Evolutionary conservation across 2,113 vertebrate genomes (phyloP).

Genomic region (Oenanthe melanoleuca): DNA sequence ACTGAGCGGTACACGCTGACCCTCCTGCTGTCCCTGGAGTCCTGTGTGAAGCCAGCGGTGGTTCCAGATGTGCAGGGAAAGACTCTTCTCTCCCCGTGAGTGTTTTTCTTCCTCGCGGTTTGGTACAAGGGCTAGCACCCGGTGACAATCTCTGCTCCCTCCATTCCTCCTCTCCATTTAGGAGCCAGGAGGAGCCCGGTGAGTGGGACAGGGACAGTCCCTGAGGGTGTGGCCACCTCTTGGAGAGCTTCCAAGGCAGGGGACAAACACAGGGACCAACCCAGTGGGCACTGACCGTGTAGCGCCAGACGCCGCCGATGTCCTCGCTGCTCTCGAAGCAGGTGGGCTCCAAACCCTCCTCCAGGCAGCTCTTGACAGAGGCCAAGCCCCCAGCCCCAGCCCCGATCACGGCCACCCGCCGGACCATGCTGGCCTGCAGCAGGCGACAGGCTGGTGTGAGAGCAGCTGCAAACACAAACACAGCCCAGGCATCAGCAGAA

Average conservation of each 20-base stretch:
- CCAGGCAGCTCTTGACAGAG: slow-evolving; percentile 85
- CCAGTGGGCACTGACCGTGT: slow-evolving; percentile 72
- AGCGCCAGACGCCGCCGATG: slow-evolving; percentile 89
- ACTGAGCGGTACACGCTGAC: slow-evolving; percentile 84
- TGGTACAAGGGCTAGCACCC: neutral
- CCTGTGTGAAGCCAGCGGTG: slow-evolving; percentile 68
- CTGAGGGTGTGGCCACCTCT: rapidly evolving
- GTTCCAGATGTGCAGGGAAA: neutral
- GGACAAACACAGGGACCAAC: neutral
- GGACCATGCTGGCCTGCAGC: slow-evolving; percentile 61
- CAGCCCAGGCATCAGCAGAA: neutral
- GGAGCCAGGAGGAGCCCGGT: neutral
- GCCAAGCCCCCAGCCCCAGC: slow-evolving; percentile 82
- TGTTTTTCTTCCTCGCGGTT: neutral
- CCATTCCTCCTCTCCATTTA: neutral
- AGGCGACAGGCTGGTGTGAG: rapidly evolving
- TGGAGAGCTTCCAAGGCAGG: neutral
- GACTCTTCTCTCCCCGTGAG: neutral
- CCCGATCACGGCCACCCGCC: slow-evolving; percentile 82
- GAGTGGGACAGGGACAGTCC: neutral
- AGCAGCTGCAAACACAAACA: neutral
- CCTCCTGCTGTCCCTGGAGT: slow-evolving; percentile 59
- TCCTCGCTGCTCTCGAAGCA: slow-evolving; percentile 86
- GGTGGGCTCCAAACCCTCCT: slow-evolving; percentile 83
- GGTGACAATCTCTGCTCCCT: neutral